Percentiles rank a stretch among this genome's conserved stretches.
These are phyloP conservation scores for Zosterops pallidus DNA, from an alignment of 2,113 vertebrate species.

Conservation along the genomic window DNA sequence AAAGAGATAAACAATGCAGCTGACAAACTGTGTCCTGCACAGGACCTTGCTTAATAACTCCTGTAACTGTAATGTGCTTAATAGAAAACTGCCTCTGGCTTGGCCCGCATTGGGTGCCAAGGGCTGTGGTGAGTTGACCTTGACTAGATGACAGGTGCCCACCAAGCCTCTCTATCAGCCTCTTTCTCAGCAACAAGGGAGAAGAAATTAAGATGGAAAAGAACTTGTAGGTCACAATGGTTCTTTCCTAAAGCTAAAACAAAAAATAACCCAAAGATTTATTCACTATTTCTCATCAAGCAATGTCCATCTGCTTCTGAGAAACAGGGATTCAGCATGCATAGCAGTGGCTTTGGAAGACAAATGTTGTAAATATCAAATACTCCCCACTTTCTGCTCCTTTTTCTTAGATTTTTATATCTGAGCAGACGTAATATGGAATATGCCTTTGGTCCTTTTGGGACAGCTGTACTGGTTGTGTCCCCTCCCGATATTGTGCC, in stretches of 20 bases:
- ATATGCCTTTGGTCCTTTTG: not conserved
- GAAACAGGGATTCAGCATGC: not conserved
- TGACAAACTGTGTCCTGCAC: not conserved
- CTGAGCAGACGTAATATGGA: not conserved
- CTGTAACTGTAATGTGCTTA: not conserved
- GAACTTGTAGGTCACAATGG: not conserved
- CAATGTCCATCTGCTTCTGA: not conserved
- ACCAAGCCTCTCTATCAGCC: not conserved
- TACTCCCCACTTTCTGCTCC: not conserved
- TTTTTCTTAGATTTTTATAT: not conserved
- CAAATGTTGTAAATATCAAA: not conserved
- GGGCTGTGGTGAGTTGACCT: not conserved
- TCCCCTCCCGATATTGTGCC: not conserved
- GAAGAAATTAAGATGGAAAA: not conserved
- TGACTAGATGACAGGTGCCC: not conserved
- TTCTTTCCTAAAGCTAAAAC: not conserved
- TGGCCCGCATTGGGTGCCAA: rapidly evolving
- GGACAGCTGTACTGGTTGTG: not conserved
- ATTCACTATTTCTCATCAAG: not conserved
- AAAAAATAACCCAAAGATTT: not conserved
- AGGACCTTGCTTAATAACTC: not conserved
- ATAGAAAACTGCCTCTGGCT: not conserved
- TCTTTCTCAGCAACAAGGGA: not conserved
- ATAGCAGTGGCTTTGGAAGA: not conserved
- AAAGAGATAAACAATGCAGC: not conserved